Evolutionary conservation across 2,797 vertebrate genomes (phyloP).

Genomic region (Todus mexicanus): DNA sequence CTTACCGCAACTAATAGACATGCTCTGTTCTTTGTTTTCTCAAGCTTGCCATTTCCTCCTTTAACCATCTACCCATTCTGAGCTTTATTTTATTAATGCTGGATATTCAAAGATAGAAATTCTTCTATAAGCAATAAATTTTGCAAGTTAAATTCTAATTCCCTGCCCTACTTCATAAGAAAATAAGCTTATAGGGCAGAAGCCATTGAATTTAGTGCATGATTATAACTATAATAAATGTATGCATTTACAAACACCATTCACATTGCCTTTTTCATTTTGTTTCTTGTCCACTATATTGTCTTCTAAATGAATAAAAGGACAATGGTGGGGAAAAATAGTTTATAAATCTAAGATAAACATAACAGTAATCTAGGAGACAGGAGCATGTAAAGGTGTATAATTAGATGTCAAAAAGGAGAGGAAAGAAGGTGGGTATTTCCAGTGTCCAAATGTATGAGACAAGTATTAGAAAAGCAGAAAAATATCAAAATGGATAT

Average conservation of each 20-base stretch:
- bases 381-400: neutral
- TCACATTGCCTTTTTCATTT: neutral
- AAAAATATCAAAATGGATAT: neutral
- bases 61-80: neutral
- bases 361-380: neutral
- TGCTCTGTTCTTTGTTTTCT: neutral
- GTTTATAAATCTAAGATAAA: neutral
- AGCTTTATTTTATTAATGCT: neutral
- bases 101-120: neutral
- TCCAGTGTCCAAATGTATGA: neutral
- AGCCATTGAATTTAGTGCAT: neutral
- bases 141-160: neutral
- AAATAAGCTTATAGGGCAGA: neutral
- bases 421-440: neutral
- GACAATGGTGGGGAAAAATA: neutral
- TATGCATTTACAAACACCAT: neutral
- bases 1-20: neutral
- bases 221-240: neutral
- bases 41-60: neutral
- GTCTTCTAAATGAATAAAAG: neutral
- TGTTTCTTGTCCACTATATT: neutral
- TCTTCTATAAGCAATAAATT: neutral
- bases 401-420: neutral
- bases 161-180: neutral
- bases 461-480: neutral